Evolutionary conservation across 2,888 invertebrate genomes (phyloP), one percentile per base, ranked within the genome.

Genomic region (Vanessa cardui): DNA sequence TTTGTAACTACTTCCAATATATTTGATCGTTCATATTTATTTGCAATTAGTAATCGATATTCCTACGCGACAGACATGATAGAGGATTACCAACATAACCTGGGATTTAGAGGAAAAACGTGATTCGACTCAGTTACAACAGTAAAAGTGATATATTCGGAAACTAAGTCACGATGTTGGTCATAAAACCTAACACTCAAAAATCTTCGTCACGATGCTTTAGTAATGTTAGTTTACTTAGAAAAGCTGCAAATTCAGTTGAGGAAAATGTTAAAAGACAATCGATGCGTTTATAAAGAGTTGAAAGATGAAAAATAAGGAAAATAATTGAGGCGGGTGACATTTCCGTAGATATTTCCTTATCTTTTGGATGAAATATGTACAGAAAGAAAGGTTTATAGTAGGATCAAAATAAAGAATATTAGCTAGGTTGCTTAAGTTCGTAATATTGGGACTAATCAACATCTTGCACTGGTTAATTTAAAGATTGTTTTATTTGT

Each of bases 101-200:
- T 26, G 52, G 16, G 60, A 50, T 64, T 61, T 49, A 54, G 60
- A 67, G 31, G 64, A 50, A 61, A 71, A 72, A 71, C 72, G 72
- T 72, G 72, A 69, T 69, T 21, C 64, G 47, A 64, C 46, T 26
- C 54, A 58, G 68, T 62, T 66, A 66, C 68, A 70, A 64, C 68
- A 71, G 66, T 68, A 66, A 71, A 69, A 68, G 69, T 71, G 62
- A 71, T 69, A 67, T 71, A 71, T 64, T 61, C 58, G 59, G 56
- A 71, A 72, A 66, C 71, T 69, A 46, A 71, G 68, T 72, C 72
- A 72, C 72, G 72, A 67, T 54, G 20, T 44, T 66, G 58, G 46
- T 66, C 56, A 69, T 50, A 64, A 62, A 64, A 71, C 52, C 61
- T 66, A 64, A 60, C 64, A 66, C 56, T 56, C 67, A 66, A 72